Evolutionary conservation across 2,113 vertebrate genomes (phyloP), one percentile per base, ranked within the genome.

Genomic region (Pluvialis apricaria): DNA sequence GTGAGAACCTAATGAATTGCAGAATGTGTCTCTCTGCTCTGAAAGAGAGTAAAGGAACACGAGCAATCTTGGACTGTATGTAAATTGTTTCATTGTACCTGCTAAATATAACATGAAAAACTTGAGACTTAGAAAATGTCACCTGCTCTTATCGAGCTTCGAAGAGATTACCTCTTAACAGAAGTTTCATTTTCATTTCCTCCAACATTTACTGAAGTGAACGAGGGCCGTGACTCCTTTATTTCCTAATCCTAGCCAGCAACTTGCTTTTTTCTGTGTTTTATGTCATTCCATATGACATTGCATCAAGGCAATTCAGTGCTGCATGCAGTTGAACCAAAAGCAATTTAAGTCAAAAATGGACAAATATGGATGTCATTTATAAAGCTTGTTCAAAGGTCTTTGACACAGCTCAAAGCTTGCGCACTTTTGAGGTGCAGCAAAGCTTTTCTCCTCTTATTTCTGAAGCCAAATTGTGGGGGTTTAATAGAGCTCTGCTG

Each of bases 311-410:
- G 96, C 97, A 95, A 88, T 97, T 97, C 97, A 86, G 38, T 16
- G 93, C 96, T 70, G 89, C 93, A 72, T 92, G 97, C 42, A 7
- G 92, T 73, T 96, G 97, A 98, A 97, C 97, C 97, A 97, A 97
- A 98, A 98, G 98, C 98, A 98, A 98, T 98, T 97, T 97, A 93
- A 98, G 97, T 97, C 80, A 97, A 97, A 98, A 98, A 97, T 95
- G 97, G 97, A 97, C 98, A 97, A 98, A 98, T 97, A 96, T 95
- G 97, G 97, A 96, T 98, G 97, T 97, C 97, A 97, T 96, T 97
- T 97, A 92, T 96, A 92, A 97, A 97, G 94, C 97, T 97, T 97
- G 95, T 97, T 98, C 97, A 97, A 86, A 97, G 94, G 97, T 96
- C 96, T 97, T 92, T 97, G 97, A 96, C 97, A 96, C 87, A 96